Conservation (phyloP, 2,888 invertebrate species). For the Nymphalis urticae region DNA sequence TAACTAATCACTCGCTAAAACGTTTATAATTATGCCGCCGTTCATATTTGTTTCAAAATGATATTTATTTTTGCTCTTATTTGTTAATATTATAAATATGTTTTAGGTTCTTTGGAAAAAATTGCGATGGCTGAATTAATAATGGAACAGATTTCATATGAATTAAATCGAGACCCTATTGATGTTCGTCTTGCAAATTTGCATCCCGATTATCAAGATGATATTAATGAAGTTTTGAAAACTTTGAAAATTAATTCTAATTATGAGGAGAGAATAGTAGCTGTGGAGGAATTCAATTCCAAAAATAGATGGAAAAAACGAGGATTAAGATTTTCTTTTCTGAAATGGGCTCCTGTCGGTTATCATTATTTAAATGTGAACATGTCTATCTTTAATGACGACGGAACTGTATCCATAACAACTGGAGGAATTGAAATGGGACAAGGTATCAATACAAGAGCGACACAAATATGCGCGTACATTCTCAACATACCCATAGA, state of each 20-base stretch:
- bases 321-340: conserved; percentile 85
- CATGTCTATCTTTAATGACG: conserved; percentile 85
- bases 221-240: conserved; percentile 62
- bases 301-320: conserved; percentile 90
- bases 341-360: conserved; percentile 83
- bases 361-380: conserved; percentile 79
- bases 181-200: conserved; percentile 70
- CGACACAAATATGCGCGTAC: conserved; percentile 84
- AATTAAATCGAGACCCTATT: conserved; percentile 79
- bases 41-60: no score
- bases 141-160: conserved; percentile 84
- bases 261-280: conserved; percentile 69
- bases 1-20: no score
- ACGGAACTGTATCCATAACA: conserved; percentile 86
- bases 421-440: conserved; percentile 90
- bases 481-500: conserved; percentile 84
- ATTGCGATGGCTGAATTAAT: conserved; percentile 83
- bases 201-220: conserved; percentile 66
- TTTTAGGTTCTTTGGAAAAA: conserved; percentile 83
- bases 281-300: conserved; percentile 82
- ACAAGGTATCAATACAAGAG: conserved; percentile 89
- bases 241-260: conserved; percentile 67
- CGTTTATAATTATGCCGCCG: no score
- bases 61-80: no score
- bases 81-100: background rate